Evolutionary conservation across 2,888 invertebrate species (phyloP).

Genomic region (Nipponacmea schrenckii): DNA sequence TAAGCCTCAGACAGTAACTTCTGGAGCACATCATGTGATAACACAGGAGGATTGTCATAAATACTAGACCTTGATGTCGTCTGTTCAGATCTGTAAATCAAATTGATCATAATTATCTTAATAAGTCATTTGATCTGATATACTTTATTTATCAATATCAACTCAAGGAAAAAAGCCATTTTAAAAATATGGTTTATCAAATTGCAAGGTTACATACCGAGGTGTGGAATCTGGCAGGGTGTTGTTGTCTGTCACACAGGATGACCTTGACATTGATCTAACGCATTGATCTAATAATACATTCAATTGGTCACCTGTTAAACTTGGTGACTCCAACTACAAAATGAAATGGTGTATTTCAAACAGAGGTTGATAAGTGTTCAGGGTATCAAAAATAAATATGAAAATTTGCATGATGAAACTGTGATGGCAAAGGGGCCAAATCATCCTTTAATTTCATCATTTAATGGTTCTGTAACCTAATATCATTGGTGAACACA

Average conservation of each 20-base stretch:
- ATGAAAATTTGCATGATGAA: no score
- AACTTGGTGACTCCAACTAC: constrained; percentile 50
- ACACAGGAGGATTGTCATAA: constrained; percentile 53
- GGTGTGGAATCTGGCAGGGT: constrained; percentile 34
- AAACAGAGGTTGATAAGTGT: background rate
- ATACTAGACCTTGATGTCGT: constrained; percentile 44
- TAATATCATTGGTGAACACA: no score
- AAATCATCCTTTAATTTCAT: no score
- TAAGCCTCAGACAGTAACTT: constrained; percentile 57
- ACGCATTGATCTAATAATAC: constrained; percentile 61
- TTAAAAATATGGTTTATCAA: no score
- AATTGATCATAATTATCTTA: no score
- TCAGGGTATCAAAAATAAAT: background rate
- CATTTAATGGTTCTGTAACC: no score
- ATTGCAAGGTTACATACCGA: constrained; percentile 33
- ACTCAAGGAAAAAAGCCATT: no score
- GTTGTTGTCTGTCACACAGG: constrained; percentile 21
- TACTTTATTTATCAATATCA: no score
- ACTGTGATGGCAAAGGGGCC: no score
- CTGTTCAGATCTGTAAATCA: constrained; percentile 25
- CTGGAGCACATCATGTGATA: constrained; percentile 54
- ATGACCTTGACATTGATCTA: constrained; percentile 50
- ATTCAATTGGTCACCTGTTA: constrained; percentile 56
- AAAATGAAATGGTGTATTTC: constrained; percentile 13
- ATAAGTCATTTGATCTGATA: constrained; percentile 15